phyloP scores from a whole-genome alignment of 2,113 vertebrate species.

The Chrysochloris asiatica region DNA sequence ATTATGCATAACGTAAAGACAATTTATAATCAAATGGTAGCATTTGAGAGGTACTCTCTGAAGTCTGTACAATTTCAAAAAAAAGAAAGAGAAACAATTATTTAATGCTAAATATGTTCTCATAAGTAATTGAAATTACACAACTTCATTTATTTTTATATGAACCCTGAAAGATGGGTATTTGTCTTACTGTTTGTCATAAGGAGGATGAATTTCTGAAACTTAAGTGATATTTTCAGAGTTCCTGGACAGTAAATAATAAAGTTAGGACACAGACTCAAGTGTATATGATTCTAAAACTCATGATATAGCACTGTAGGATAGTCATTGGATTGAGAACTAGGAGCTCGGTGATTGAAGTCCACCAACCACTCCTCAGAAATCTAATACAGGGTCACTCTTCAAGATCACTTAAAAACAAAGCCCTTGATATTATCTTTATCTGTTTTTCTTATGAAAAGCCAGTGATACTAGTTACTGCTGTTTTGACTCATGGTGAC shows the following conservation, averaged over 20 bases:
- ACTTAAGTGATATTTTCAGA: neutral
- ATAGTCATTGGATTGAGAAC: no score
- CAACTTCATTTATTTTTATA: neutral
- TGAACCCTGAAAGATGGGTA: neutral
- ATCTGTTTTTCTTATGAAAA: neutral
- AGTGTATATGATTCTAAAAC: neutral
- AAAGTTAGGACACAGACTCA: neutral
- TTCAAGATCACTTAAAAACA: no score
- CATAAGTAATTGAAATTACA: neutral
- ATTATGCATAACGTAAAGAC: neutral
- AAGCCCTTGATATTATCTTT: neutral
- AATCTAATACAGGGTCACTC: no score
- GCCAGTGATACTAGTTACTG: neutral
- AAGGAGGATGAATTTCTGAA: neutral
- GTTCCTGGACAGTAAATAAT: neutral
- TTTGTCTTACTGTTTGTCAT: neutral
- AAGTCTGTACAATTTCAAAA: neutral
- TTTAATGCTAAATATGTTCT: neutral
- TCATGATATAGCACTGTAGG: no score
- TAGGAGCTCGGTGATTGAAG: no score
- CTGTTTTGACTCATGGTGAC: neutral
- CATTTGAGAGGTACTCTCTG: neutral
- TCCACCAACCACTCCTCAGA: no score
- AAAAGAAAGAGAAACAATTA: neutral
- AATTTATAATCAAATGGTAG: neutral